Evolutionary conservation across 35 echinoderm and acorn worm genomes (phyloP).

Genomic region (Heliocidaris erythrogramma): DNA sequence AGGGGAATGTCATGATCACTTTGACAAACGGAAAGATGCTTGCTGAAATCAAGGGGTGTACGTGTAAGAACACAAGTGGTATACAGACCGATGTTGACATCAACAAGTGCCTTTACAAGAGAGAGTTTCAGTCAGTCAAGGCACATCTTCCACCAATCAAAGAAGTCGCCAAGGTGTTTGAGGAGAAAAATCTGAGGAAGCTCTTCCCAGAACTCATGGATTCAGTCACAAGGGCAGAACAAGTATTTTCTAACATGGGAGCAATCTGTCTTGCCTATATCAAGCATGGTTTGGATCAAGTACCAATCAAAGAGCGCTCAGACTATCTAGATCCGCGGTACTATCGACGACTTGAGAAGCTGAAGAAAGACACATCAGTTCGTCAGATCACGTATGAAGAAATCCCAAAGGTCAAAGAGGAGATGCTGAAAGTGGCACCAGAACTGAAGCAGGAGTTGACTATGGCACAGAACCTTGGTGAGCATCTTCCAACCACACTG

Average conservation of each 20-base stretch:
- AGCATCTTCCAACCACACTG: conserved; percentile 80
- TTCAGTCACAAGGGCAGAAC: conserved; percentile 64
- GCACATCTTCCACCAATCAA: conserved; percentile 59
- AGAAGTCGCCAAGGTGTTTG: conserved; percentile 68
- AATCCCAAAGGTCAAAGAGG: conserved; percentile 65
- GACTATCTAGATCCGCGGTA: conserved; percentile 48
- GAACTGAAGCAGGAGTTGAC: conserved; percentile 74
- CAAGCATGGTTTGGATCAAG: conserved; percentile 71
- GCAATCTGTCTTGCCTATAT: conserved; percentile 84
- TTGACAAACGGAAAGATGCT: conserved; percentile 52
- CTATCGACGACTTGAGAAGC: conserved; percentile 57
- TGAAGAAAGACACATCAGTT: background rate
- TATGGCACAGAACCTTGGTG: conserved; percentile 80
- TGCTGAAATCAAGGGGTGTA: conserved; percentile 60
- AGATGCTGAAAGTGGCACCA: conserved; percentile 63
- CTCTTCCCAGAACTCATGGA: conserved; percentile 62
- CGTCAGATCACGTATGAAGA: conserved; percentile 66
- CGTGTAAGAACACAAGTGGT: conserved; percentile 51
- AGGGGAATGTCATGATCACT: conserved; percentile 60
- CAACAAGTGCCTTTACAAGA: conserved; percentile 73
- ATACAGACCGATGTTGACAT: conserved; percentile 37
- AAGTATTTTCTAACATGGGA: conserved; percentile 57
- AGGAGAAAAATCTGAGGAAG: conserved; percentile 55
- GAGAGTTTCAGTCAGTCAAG: conserved; percentile 60
- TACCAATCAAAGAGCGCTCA: conserved; percentile 60